Evolutionary conservation across 2,113 vertebrate genomes (phyloP), one percentile per base, ranked within the genome.

Genomic region (Neodontobutis hainanensis): DNA sequence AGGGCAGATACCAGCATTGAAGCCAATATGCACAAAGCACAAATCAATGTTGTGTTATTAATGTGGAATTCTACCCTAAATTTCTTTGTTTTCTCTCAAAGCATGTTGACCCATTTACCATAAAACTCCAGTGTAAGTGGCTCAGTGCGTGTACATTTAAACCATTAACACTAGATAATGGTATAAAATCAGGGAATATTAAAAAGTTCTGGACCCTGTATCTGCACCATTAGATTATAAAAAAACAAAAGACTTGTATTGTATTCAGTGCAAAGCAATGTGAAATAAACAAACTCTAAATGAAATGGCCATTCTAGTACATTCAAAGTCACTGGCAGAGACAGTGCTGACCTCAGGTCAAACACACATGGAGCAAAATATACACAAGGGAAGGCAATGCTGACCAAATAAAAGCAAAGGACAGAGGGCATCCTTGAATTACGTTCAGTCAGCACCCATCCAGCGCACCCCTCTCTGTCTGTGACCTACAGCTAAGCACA

Each of bases 371-470:
- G 52, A 55, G 49, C 5, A 32, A 11, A 14, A 32, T 6, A n/a
- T 55, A 56, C 45, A 59, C 45, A 49, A 53, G 47, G 35, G 36
- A 35, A 51, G 27, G 36, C 35, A 57, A n/a, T 63, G 68, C 68
- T 64, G 60, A 70, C 49, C 40, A 52, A 51, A 70, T 35, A 48
- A 46, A 55, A 55, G 50, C n/a, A 42, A 32, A 63, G 50, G 59
- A 48, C 59, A 38, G 55, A 40, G 55, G 42, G 14, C 15, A 40
- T 51, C 46, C 70, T 73, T 56, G 15, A 49, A 58, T 72, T 64
- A 58, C 69, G 42, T 35, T 48, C 52, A 14, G 44, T 72, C 69
- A 72, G 69, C 69, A 64, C 11, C 32, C 7, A 34, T n/a, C 32
- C 51, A 52, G 6, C 4, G 1, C n/a, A 42, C 55, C 42, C 11